Conservation (phyloP, 2,797 vertebrate species). For the Sebastes trivittatus region DNA sequence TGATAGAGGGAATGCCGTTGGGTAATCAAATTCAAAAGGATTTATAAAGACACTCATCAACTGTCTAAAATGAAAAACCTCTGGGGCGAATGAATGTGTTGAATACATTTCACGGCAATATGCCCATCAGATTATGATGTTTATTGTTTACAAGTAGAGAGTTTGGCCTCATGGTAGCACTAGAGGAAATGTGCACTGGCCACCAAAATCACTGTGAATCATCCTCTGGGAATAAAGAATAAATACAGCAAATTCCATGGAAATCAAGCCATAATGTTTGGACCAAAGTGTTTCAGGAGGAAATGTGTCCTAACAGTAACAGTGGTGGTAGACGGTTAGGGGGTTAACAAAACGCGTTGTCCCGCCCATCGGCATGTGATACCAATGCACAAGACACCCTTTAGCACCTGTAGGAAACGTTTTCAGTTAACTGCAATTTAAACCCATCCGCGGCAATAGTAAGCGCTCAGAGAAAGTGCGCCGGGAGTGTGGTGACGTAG, state of each 20-base stretch:
- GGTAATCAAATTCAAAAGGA: neutral
- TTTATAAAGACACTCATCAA: neutral
- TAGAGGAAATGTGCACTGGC: neutral
- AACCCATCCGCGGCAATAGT: too few relatives aligned
- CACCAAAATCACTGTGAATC: neutral
- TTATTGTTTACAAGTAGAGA: neutral
- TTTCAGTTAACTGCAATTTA: too few relatives aligned
- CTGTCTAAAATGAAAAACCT: neutral
- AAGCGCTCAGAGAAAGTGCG: too few relatives aligned
- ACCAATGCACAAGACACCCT: too few relatives aligned
- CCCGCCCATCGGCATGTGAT: too few relatives aligned
- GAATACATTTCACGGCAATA: neutral
- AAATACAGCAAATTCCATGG: neutral
- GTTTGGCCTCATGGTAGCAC: neutral
- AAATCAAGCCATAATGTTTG: neutral
- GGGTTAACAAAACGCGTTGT: neutral
- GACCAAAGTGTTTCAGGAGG: neutral
- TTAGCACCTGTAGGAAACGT: too few relatives aligned
- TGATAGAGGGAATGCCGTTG: neutral
- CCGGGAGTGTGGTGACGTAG: too few relatives aligned
- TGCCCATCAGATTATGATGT: neutral
- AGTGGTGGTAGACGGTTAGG: neutral
- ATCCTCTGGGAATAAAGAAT: neutral
- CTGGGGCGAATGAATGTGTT: neutral
- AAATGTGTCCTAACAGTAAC: neutral